Evolutionary conservation across 2,797 vertebrate genomes (phyloP), one percentile per base, ranked within the genome.

Genomic region (Arnoldichthys spilopterus): DNA sequence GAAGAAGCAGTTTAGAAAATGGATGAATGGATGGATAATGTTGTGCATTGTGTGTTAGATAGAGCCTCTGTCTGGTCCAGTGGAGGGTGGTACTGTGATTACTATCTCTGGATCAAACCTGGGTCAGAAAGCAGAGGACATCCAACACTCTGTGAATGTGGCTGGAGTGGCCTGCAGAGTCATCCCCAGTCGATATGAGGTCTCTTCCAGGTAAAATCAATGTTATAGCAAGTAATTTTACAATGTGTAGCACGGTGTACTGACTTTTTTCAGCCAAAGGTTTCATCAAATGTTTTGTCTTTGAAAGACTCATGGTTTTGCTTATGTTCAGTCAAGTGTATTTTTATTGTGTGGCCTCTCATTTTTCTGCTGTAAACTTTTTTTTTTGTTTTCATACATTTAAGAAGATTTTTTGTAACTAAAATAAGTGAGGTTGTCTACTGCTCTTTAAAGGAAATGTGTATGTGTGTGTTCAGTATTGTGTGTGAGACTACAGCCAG

Each of bases 81-180:
- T 96, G 18, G 97, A 99, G 45, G 98, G 97, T 9, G 96, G 96
- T 22, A 99, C 97, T 37, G 92, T 94, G 7, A 90, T 99, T 85
- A 99, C 98, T 75, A 96, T 99, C 90, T 95, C 93, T n/a, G 98
- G 98, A 80, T 99, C 97, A 28, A 98, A 99, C 92, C 94, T 99
- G 61, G 98, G 98, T 76, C 98, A 97, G 88, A 95, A 94, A 68
- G 94, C 96, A 15, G 94, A 96, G 87, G 97, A 99, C 79, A 95
- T 99, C 86, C 91, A 95, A 88, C 90, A 93, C 90, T 96, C 93
- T 0, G 96, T 99, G 83, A 92, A 86, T 2, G 94, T 99, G 56
- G 97, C 96, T 0, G 96, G 95, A 59, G 91, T 97, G 71, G 93
- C 93, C 54, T 99, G 98, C 86, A 91, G 74, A 6, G 95, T 98